Evolutionary conservation across 2,888 invertebrate genomes (phyloP).

Genomic region (Sycophila texana): DNA sequence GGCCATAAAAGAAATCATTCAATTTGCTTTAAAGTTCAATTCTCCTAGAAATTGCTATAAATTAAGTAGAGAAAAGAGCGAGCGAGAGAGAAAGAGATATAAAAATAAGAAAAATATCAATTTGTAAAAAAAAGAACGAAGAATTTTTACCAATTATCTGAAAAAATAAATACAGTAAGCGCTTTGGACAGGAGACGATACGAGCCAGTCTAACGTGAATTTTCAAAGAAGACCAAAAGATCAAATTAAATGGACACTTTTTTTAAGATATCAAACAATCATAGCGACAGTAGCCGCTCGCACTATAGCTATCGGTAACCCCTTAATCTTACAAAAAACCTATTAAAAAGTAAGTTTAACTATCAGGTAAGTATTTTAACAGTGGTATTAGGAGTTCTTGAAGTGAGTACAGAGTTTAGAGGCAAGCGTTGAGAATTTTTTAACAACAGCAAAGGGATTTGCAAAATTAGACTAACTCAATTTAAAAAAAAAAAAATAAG

Average conservation of each 20-base stretch:
- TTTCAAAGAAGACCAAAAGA: neutral
- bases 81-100: neutral
- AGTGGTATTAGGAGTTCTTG: neutral
- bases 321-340: neutral
- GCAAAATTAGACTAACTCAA: constrained; percentile 11
- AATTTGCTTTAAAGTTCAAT: too few species aligned
- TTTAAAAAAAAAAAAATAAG: constrained; percentile 1
- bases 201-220: constrained; percentile 10
- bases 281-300: too few species aligned
- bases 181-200: neutral
- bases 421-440: constrained; percentile 19
- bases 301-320: too few species aligned
- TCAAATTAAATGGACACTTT: too few species aligned
- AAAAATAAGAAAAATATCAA: neutral
- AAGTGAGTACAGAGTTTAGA: neutral
- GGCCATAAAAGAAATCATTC: too few species aligned
- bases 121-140: neutral
- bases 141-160: neutral
- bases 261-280: too few species aligned
- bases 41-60: too few species aligned
- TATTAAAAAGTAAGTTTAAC: constrained; percentile 7
- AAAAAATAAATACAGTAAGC: too few species aligned
- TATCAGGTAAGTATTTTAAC: neutral
- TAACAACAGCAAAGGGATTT: constrained; percentile 2
- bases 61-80: too few species aligned